Conservation (phyloP, 2,888 invertebrate species). For the Sminthurinus aureus region DNA sequence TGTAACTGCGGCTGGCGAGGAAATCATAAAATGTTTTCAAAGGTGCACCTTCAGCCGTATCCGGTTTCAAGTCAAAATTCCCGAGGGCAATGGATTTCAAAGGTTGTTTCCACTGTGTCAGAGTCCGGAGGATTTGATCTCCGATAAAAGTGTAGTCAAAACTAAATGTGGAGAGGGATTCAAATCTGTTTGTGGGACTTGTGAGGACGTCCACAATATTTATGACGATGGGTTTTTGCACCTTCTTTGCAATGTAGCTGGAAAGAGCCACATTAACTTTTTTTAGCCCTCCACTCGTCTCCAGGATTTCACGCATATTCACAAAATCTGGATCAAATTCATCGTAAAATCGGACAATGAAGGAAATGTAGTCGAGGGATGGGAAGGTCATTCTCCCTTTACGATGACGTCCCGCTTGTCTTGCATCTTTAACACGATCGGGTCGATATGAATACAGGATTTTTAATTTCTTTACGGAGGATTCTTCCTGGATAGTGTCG, state of each 20-base stretch:
- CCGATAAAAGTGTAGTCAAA: conserved; percentile 2
- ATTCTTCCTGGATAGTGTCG: not conserved
- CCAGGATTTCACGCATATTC: conserved; percentile 8
- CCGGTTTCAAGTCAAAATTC: conserved; percentile 24
- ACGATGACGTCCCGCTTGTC: not conserved
- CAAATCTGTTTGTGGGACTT: conserved; percentile 8
- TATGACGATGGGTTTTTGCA: not conserved
- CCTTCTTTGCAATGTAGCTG: not conserved
- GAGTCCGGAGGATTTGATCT: not conserved
- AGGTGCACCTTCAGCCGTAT: not conserved
- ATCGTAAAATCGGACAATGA: conserved; percentile 1
- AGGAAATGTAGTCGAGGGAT: not conserved
- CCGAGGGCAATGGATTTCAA: conserved; percentile 5
- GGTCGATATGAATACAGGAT: not conserved
- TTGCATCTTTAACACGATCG: not conserved
- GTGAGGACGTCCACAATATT: not conserved
- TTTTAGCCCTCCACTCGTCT: conserved; percentile 8
- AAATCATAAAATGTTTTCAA: not conserved
- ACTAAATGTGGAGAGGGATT: not conserved
- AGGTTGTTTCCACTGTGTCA: conserved; percentile 7
- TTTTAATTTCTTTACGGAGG: conserved; percentile 5
- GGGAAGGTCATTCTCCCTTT: conserved; percentile 4
- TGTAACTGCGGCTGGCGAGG: not conserved
- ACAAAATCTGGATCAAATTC: not conserved
- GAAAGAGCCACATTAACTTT: not conserved